Evolutionary conservation across 2,888 invertebrate species (phyloP), one percentile per base, ranked within the genome.

Genomic region (Cosmia trapezina): DNA sequence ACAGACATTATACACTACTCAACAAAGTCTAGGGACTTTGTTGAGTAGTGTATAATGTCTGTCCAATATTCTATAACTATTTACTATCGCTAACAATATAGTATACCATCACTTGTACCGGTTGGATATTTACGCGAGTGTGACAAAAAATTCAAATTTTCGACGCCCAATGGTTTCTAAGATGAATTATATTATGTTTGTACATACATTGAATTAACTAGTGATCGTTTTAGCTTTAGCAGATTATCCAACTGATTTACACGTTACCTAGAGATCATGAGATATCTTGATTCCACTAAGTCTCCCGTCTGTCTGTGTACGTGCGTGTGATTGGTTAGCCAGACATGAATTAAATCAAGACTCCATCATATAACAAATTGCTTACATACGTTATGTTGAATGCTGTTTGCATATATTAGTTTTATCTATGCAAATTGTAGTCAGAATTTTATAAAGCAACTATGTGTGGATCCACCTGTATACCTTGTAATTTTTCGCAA

Each of bases 251-350:
- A 73, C 49, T 75, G 70, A 70, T 83, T 74, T 85, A 79, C 54
- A 59, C n/a, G 53, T 47, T 65, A 66, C 70, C 57, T 67, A 71
- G 63, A 71, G 51, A 78, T 70, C 79, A 68, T 43, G 54, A 53
- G 62, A 67, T 83, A 85, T 83, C 83, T 73, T 83, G 80, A 83
- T 85, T 61, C 53, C 53, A 74, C 74, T 74, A 72, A 76, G 73
- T 64, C 69, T 69, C 28, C 63, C 67, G 57, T 57, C 70, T 51
- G 53, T 74, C 59, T 51, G 53, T 68, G 73, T 56, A 81, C 51
- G 28, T 28, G 64, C 54, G 8, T 74, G 51, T 82, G 76, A 83
- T 83, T 66, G 72, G 68, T 76, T 51, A 66, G 22, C 67, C 60
- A 70, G 64, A 65, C 78, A 73, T 78, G 62, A 80, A 78, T 78